Evolutionary conservation across 2,797 vertebrate species (phyloP), one percentile per base, ranked within the genome.

Genomic region (Phalloptychus januarius): DNA sequence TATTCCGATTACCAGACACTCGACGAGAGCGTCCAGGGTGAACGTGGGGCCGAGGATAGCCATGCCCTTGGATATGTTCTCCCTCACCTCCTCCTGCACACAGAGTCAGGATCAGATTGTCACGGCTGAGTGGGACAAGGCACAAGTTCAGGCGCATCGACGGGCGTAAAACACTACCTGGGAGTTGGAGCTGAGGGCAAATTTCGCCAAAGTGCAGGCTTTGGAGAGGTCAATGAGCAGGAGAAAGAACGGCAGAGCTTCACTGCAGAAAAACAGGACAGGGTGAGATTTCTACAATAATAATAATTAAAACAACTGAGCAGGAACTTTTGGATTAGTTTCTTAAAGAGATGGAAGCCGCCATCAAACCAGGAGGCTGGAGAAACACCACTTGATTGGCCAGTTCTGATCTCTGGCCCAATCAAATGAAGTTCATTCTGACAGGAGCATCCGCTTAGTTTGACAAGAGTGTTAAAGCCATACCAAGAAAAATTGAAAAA

Each of bases 51-150:
- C 98, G 79, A 99, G 91, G 89, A 99, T 97, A 79, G 98, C 97
- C 98, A 99, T 99, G 89, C 98, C 98, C 90, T 96, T 96, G 20
- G 98, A 98, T 91, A 99, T 99, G 85, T 99, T 99, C 89, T 99
- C 98, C 91, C 98, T 96, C 79, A 99, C 98, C 95, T 99, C 98
- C 93, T 99, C 98, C 98, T 99, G n/a, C n/a, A 44, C 12, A 65
- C 16, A 45, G 72, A 74, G n/a, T 72, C 46, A 56, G 0, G 0
- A 25, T 1, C 25, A 83, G 40, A 11, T 79, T 11, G 42, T 7
- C 10, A 31, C 3, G 48, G 25, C 16, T 25, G 4, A 73, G 33
- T 18, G n/a, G 48, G 0, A 25, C 50, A 11, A 10, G 16, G 10
- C 18, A 20, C 28, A 25, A 75, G 25, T 58, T 77, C 23, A 31